A percentile compares a stretch with the other conserved stretches of the same genome.
phyloP scores from a whole-genome alignment of 2,797 vertebrate species.

The Xiphophorus birchmanni region DNA sequence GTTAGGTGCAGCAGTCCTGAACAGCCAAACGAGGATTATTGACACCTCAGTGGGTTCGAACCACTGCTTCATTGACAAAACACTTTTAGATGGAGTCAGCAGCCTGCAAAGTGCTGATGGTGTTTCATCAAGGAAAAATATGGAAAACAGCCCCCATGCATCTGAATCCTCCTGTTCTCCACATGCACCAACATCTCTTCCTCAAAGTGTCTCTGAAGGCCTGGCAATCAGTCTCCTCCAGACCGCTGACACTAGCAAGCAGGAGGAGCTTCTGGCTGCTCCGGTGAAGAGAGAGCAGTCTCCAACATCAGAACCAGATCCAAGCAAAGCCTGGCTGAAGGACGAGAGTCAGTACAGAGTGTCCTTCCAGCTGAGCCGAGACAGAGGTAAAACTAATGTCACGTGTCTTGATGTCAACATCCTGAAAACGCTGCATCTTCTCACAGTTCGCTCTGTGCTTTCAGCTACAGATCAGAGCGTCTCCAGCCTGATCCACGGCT shows the following conservation, averaged over 20 bases:
- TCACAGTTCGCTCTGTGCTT: slow-evolving; percentile 15
- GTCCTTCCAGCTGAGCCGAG: slow-evolving; percentile 88
- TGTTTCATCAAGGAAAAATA: slow-evolving; percentile 79
- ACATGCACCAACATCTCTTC: slow-evolving; percentile 80
- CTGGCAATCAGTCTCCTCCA: slow-evolving; percentile 82
- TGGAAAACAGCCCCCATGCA: slow-evolving; percentile 83
- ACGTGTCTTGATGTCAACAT: slow-evolving; percentile 22
- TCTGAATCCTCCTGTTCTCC: slow-evolving; percentile 87
- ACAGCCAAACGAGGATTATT: slow-evolving; percentile 92
- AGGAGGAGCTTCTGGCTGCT: slow-evolving; percentile 79
- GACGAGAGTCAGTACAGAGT: slow-evolving; percentile 88
- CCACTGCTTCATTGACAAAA: slow-evolving; percentile 80
- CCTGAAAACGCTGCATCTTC: neutral
- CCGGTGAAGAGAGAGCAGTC: slow-evolving; percentile 90
- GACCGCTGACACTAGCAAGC: slow-evolving; percentile 73
- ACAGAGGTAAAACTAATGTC: slow-evolving; percentile 84
- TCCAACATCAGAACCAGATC: slow-evolving; percentile 80
- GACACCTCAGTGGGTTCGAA: slow-evolving; percentile 86
- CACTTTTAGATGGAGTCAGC: slow-evolving; percentile 84
- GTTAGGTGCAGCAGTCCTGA: slow-evolving; percentile 87
- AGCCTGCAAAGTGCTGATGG: slow-evolving; percentile 83
- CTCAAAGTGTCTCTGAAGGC: slow-evolving; percentile 83
- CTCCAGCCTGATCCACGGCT: slow-evolving; percentile 82
- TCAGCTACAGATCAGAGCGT: slow-evolving; percentile 85
- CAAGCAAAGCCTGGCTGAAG: slow-evolving; percentile 84